Conservation (phyloP, 2,797 vertebrate species). For the Mormyrus hasselquistii region DNA sequence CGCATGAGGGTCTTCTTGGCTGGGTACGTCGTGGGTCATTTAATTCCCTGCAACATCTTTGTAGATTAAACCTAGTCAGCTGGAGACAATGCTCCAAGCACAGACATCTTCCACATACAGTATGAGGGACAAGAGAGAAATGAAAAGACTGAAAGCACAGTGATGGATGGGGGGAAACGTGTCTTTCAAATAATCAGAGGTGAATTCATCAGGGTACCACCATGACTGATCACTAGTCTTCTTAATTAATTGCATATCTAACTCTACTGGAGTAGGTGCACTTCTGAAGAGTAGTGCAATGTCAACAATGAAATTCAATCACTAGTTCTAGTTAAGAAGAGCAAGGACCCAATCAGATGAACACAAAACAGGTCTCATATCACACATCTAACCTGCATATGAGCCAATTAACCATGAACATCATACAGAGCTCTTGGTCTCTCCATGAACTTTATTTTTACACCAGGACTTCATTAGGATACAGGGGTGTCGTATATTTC, state of each 20-base stretch:
- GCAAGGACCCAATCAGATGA: background rate
- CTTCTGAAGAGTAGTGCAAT: background rate
- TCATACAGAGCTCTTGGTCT: background rate
- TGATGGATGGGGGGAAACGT: background rate
- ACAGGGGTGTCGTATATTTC: background rate
- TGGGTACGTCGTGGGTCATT: conserved; percentile 37
- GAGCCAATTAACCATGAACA: background rate
- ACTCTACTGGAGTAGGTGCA: background rate
- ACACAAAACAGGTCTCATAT: background rate
- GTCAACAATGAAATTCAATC: background rate
- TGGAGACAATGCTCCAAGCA: conserved; percentile 34
- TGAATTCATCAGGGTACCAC: background rate
- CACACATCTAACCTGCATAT: background rate
- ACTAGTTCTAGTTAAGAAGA: background rate
- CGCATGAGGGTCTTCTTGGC: conserved; percentile 40
- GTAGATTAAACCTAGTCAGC: conserved; percentile 47
- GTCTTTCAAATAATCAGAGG: background rate
- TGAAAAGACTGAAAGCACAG: background rate
- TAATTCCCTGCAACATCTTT: conserved; percentile 50
- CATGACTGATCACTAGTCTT: background rate
- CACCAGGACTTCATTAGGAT: background rate
- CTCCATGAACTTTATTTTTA: background rate
- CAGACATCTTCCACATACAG: background rate
- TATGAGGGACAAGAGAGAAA: background rate
- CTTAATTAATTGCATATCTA: background rate